These are phyloP conservation scores for Boleophthalmus pectinirostris DNA, from an alignment of 2,113 vertebrate genomes.

Conservation along the genomic window DNA sequence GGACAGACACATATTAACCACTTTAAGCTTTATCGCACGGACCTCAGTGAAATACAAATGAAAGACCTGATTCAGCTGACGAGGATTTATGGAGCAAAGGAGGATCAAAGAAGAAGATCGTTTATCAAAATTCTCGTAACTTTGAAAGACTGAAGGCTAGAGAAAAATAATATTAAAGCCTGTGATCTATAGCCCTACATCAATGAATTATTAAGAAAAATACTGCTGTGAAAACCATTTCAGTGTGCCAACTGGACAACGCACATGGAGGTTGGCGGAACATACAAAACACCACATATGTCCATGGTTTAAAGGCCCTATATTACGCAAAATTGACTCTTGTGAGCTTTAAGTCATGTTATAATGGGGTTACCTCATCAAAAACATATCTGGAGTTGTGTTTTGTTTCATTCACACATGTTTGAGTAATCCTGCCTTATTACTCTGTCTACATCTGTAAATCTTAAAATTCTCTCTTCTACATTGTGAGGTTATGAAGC, in stretches of 20 bases:
- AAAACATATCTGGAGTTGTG: too few relatives aligned
- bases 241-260: neutral
- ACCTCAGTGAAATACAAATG: neutral
- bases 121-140: neutral
- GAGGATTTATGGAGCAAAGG: neutral
- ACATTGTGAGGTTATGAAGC: too few relatives aligned
- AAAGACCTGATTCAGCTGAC: neutral
- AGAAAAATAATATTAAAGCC: neutral
- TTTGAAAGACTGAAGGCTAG: neutral
- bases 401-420: too few relatives aligned
- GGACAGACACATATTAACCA: conserved; percentile 24
- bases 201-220: neutral
- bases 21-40: conserved; percentile 32
- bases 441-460: too few relatives aligned
- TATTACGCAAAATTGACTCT: too few relatives aligned
- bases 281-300: too few relatives aligned
- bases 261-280: neutral
- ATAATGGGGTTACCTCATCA: too few relatives aligned
- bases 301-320: too few relatives aligned
- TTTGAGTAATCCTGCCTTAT: too few relatives aligned
- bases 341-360: too few relatives aligned
- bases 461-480: too few relatives aligned
- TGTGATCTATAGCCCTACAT: neutral
- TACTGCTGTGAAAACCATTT: neutral
- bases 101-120: neutral